Evolutionary conservation across 2,888 invertebrate genomes (phyloP), one percentile per base, ranked within the genome.

Genomic region (Drosophila mayaguana): DNA sequence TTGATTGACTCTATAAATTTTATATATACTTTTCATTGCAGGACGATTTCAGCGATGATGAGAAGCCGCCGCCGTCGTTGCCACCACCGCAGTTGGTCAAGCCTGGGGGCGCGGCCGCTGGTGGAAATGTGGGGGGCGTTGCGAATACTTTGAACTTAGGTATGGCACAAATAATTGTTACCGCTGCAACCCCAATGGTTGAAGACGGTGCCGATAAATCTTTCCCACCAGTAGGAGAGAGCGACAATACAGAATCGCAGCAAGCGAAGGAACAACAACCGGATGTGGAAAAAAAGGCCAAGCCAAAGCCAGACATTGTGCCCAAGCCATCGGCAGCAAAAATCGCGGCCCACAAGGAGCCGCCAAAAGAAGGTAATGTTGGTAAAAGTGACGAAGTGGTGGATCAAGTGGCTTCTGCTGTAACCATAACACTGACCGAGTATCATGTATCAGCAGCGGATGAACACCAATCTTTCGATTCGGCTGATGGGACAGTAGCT

Each of bases 141-240:
- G 63, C 63, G 76, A 94, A 94, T 81, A 95, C 95, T 80, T 94
- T 95, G 83, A 96, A 96, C 83, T 94, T 97, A 75, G 97, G 96
- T 74, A 97, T 97, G 83, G 97, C 97, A 60, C 96, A 97, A 93
- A 98, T 98, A 86, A 97, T 97, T 68, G 97, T 98, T 92, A 98
- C 98, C 53, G 97, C 97, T 62, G 98, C 98, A 77, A 98, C 98
- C 48, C 98, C 98, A 50, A 97, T 97, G 96, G 94, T 96, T 88
- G 98, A 98, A 93, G 97, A 97, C 91, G 95, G 96, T 45, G 90
- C 91, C 89, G 97, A 97, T 81, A 96, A 95, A 91, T 95, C 95
- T 40, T 97, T 97, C 93, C 97, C 97, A 89, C 95, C 96, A 90
- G 90, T 89, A 90, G 91, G 87, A 90, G 92, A 92, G 80, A 87